A percentile compares a stretch with the other conserved stretches of the same genome.
Evolutionary conservation across 2,888 invertebrate genomes (phyloP).

Genomic region (Apantesis nais): DNA sequence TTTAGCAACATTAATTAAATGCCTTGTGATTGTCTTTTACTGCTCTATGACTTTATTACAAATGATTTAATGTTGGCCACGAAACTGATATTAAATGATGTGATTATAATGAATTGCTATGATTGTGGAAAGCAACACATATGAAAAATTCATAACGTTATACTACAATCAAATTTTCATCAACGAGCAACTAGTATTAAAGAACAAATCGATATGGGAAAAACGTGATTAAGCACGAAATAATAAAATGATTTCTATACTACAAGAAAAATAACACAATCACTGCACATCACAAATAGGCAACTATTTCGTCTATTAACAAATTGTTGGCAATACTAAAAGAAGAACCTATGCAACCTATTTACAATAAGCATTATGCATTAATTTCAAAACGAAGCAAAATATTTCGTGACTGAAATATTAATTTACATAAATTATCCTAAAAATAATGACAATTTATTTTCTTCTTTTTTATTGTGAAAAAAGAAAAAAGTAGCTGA

Average conservation of each 20-base stretch:
- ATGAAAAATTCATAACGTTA: neutral
- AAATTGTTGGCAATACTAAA: no score
- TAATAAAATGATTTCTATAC: neutral
- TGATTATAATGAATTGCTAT: constrained; percentile 11
- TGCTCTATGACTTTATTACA: neutral
- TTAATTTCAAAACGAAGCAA: neutral
- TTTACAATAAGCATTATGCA: neutral
- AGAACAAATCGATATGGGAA: neutral
- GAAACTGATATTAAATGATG: constrained; percentile 1
- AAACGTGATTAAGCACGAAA: neutral
- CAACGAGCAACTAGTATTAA: neutral
- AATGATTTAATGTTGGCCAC: neutral
- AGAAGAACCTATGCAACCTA: neutral
- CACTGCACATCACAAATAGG: neutral
- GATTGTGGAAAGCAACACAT: neutral
- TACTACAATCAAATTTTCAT: neutral
- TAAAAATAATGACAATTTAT: no score
- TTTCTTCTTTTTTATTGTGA: no score
- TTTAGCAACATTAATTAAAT: neutral
- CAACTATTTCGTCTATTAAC: neutral
- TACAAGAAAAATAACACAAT: neutral
- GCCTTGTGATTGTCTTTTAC: neutral
- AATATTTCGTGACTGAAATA: neutral
- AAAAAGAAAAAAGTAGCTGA: no score
- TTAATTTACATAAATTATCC: neutral